Evolutionary conservation across 2,888 invertebrate genomes (phyloP), one percentile per base, ranked within the genome.

Genomic region (Nephrotoma flavescens): DNA sequence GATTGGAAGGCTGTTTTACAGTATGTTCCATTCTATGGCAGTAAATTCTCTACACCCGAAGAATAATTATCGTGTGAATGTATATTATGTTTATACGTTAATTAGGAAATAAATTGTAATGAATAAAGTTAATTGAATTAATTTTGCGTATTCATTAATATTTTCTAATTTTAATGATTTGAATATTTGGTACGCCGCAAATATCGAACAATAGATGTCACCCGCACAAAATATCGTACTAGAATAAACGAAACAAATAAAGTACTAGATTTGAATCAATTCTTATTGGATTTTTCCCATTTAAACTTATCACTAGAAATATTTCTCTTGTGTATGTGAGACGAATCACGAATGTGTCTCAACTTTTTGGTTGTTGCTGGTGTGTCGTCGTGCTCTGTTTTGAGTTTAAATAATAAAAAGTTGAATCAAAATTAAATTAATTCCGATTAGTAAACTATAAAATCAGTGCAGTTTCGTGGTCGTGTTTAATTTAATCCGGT

Each of bases 1-100:
- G 97, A 97, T 90, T 97, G 97, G 97, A 95, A 94, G 91, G 90
- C 93, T 86, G 92, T 97, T 88, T 92, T 95, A 86, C 93, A 94
- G 88, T 94, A 95, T 90, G 91, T 97, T 88, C 97, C 97, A 41
- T 95, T 93, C 91, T 96, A 96, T 91, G 93, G 93, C 89, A 93
- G 94, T 88, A 96, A 96, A 91, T 97, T 94, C 90, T 90, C 91
- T 87, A 91, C 92, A 86, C 71, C 85, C 7, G 85, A 85, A 19
- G 41, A 86, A 57, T 86, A 44, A 44, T 85, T 44, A 85, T 85
- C 42, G 4, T 44, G n/a, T 15, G 44, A 85, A 85, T 85, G 15
- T 44, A 85, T 44, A 85, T 85, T 85, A 19, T 44, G 19, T 85
- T 44, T 42, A 15, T 85, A 85, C 19, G 42, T 12, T 85, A 85